phyloP scores from a whole-genome alignment of 2,888 invertebrate genomes.

The Tipula helvola region DNA sequence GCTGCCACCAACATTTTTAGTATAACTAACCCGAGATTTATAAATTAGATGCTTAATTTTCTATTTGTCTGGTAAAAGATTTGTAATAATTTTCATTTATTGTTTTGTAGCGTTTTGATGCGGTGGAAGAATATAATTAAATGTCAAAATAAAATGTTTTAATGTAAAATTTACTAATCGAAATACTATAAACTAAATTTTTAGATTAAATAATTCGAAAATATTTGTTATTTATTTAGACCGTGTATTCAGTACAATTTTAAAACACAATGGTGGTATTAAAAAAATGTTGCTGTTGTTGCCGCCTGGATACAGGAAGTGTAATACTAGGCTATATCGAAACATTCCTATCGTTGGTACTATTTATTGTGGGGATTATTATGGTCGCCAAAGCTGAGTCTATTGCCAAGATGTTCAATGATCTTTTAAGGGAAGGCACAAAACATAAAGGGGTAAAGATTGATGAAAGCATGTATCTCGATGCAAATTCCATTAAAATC shows the following conservation, averaged over 20 bases:
- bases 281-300: not conserved
- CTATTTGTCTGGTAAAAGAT: no score
- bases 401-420: not conserved
- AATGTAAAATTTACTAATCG: not conserved
- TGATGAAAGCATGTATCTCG: not conserved
- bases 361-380: not conserved
- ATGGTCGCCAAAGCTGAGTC: not conserved
- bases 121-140: not conserved
- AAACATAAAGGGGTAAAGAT: not conserved
- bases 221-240: not conserved
- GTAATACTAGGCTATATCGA: not conserved
- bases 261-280: not conserved
- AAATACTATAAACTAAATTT: not conserved
- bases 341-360: not conserved
- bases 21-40: no score
- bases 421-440: not conserved
- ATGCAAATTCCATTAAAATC: not conserved
- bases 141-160: not conserved
- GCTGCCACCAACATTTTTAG: no score
- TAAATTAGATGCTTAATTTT: no score
- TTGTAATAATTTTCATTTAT: no score
- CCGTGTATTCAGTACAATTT: not conserved
- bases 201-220: not conserved
- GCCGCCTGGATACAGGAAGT: not conserved
- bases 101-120: no score